Conservation (phyloP, 2,113 vertebrate species). For the Lycaon pictus region DNA sequence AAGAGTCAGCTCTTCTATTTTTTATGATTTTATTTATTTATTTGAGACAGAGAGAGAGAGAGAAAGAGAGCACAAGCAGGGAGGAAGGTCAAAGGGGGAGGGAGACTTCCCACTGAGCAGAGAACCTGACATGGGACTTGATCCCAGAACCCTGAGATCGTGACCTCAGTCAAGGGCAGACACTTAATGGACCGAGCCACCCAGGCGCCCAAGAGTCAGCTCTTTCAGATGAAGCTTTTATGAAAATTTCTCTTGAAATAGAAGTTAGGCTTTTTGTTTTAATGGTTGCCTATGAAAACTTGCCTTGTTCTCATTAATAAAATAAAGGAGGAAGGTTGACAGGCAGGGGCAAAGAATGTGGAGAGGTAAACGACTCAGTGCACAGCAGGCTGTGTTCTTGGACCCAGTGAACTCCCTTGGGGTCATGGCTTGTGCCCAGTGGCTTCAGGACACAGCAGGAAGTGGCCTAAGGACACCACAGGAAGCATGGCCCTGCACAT, state of each 20-base stretch:
- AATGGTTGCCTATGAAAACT: slow-evolving; percentile 1
- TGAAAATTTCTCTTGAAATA: slow-evolving; percentile 2
- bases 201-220: not conserved
- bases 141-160: too few species aligned
- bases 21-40: too few species aligned
- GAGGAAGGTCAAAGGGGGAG: too few species aligned
- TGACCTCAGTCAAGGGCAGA: too few species aligned
- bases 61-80: too few species aligned
- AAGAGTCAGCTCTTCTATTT: not conserved
- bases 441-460: not conserved
- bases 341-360: not conserved
- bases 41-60: too few species aligned
- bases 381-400: slow-evolving; percentile 55
- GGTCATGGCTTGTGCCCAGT: not conserved
- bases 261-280: slow-evolving; percentile 9
- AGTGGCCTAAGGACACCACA: not conserved
- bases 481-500: not conserved
- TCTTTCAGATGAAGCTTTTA: not conserved
- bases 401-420: not conserved
- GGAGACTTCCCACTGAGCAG: too few species aligned
- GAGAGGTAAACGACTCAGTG: not conserved
- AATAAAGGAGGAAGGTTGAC: not conserved
- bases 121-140: too few species aligned
- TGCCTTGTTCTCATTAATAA: slow-evolving; percentile 40
- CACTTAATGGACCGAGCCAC: too few species aligned